Base-by-base conservation (phyloP, 2,113 vertebrate genomes). In the Campylomormyrus numenius region DNA sequence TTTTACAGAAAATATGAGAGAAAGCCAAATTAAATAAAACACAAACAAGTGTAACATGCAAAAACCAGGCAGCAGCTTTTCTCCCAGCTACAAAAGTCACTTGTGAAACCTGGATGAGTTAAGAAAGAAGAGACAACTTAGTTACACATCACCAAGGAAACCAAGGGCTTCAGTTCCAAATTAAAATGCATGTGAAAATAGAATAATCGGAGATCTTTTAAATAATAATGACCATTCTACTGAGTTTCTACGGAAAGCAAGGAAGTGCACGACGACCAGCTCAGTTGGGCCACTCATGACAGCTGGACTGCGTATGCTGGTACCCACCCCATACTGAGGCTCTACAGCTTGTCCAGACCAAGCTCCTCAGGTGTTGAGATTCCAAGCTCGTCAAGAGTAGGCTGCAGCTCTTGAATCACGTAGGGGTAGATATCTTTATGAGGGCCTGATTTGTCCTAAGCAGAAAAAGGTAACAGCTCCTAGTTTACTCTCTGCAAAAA, bases 341-440 rank as follows among this genome's bases (percentile, higher is more conserved):
- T 93, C 96, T 96, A 99, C 52, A 94, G 92, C 94, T 97, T 97
- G 92, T 99, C 97, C 87, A 99, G 96, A 90, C 98, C 98, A 80
- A 99, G 94, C 89, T 99, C 97, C 91, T 99, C 98, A 92, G 98
- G 98, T 93, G 98, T 99, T 89, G 98, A 98, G 93, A 99, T 99
- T 92, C 98, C 98, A 87, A 99, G 95, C 95, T 99, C 98, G 92
- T 97, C 92, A 91, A 99, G 96, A 91, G 98, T 99, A 91, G 98
- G 98, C 92, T 95, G 95, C 93, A 99, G 96, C 93, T 99, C 98
- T 92, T 99, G 98, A 93, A 99, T 97, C 91, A 99, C 94, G 50
- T 99, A 99, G 8, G 98, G 98, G 87, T 99, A 99, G 93, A 99
- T 98, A 15, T 99, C 98, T 96, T 98, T 98, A 95, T 98, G 96